Evolutionary conservation across 2,113 vertebrate genomes (phyloP).

Genomic region (Chloropsis cyanopogon): DNA sequence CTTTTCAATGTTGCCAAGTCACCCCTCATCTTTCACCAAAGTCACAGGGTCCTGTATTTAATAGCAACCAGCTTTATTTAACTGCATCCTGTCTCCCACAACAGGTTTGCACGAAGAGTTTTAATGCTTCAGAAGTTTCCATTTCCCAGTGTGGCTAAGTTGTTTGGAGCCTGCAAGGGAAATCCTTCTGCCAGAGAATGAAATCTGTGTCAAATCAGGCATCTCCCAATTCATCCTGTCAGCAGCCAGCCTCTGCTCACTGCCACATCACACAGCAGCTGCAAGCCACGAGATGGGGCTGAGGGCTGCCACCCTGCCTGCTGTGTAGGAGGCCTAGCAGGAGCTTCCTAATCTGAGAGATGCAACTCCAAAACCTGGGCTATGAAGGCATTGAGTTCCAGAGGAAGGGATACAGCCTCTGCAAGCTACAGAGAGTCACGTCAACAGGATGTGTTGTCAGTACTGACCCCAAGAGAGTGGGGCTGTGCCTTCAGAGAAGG

Average conservation of each 20-base stretch:
- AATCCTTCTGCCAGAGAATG: background rate
- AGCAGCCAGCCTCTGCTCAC: background rate
- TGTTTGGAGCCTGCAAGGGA: background rate
- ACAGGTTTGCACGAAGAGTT: background rate
- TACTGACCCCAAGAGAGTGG: background rate
- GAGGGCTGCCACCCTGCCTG: background rate
- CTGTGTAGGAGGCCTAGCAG: background rate
- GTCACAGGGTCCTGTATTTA: background rate
- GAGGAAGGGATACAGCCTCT: background rate
- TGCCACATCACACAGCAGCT: background rate
- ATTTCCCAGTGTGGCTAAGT: background rate
- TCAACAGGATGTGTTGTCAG: background rate
- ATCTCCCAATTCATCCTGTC: background rate
- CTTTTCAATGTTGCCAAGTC: background rate
- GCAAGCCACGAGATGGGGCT: background rate
- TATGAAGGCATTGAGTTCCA: background rate
- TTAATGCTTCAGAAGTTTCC: background rate
- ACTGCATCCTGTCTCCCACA: background rate
- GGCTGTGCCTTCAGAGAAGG: background rate
- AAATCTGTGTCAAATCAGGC: background rate
- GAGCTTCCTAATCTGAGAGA: background rate
- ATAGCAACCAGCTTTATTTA: background rate
- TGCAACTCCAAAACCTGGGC: background rate
- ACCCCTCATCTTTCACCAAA: background rate
- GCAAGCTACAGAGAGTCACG: background rate